A percentile compares a stretch with the other conserved stretches of the same genome.
Evolutionary conservation across 2,888 invertebrate genomes (phyloP).

Genomic region (Branchipolynoe longqiensis): DNA sequence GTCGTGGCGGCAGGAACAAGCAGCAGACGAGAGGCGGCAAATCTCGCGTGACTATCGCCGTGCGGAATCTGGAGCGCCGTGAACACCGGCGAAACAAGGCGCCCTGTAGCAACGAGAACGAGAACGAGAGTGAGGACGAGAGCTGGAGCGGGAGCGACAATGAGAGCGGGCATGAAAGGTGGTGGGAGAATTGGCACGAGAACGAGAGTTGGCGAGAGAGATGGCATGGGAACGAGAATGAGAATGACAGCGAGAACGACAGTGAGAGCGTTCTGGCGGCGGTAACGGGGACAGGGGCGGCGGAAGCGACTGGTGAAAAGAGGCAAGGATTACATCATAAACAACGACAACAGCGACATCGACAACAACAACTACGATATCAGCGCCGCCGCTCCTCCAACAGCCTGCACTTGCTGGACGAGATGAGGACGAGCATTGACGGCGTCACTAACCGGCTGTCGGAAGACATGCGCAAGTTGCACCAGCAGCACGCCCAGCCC

Average conservation of each 20-base stretch:
- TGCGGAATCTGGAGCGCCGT: too few relatives aligned
- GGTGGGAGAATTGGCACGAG: too few relatives aligned
- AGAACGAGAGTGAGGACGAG: too few relatives aligned
- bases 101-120: too few relatives aligned
- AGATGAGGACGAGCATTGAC: conserved; percentile 2
- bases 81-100: too few relatives aligned
- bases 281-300: background rate
- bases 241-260: background rate
- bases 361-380: too few relatives aligned
- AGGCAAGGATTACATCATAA: background rate
- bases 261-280: background rate
- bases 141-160: too few relatives aligned
- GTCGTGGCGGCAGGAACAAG: too few relatives aligned
- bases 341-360: background rate
- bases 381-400: too few relatives aligned
- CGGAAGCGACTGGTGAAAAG: background rate
- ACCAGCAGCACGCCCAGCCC: background rate
- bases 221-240: background rate
- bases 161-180: too few relatives aligned
- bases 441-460: background rate
- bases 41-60: too few relatives aligned
- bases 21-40: too few relatives aligned
- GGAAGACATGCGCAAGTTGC: background rate
- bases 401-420: background rate
- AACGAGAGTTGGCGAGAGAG: background rate